phyloP scores from a whole-genome alignment of 2,797 vertebrate species.

The Dermochelys coriacea region DNA sequence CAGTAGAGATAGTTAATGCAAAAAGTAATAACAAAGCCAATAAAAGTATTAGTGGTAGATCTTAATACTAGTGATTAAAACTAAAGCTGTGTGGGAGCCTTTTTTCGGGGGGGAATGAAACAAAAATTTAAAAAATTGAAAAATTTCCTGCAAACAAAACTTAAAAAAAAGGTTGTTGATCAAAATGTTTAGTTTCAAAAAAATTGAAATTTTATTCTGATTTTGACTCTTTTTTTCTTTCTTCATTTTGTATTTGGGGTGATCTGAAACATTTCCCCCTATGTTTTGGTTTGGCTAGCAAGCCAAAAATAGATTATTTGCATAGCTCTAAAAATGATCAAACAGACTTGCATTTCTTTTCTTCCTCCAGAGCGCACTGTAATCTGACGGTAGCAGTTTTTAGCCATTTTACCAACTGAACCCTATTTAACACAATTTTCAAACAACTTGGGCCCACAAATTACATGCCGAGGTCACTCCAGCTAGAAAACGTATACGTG shows the following conservation, averaged over 20 bases:
- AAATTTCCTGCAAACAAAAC: not conserved
- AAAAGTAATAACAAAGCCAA: not conserved
- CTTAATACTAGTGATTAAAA: not conserved
- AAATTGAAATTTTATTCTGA: not conserved
- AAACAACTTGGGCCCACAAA: not conserved
- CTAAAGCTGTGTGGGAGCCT: not conserved
- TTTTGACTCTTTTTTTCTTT: not conserved
- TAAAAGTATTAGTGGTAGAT: not conserved
- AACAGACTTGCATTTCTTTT: not conserved
- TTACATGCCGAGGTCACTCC: not conserved
- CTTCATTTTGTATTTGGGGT: not conserved
- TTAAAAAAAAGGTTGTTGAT: not conserved
- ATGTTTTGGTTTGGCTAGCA: not conserved
- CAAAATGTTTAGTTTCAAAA: not conserved
- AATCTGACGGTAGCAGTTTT: not conserved
- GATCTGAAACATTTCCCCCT: not conserved
- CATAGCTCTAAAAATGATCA: not conserved
- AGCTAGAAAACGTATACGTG: accelerated
- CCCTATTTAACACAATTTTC: accelerated
- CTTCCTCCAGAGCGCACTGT: not conserved
- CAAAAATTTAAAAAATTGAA: not conserved
- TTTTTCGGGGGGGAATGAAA: not conserved
- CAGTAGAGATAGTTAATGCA: not conserved
- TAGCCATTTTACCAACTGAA: accelerated
- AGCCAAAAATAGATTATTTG: not conserved